phyloP scores from a whole-genome alignment of 2,113 vertebrate genomes.

The Elaphurus davidianus region DNA sequence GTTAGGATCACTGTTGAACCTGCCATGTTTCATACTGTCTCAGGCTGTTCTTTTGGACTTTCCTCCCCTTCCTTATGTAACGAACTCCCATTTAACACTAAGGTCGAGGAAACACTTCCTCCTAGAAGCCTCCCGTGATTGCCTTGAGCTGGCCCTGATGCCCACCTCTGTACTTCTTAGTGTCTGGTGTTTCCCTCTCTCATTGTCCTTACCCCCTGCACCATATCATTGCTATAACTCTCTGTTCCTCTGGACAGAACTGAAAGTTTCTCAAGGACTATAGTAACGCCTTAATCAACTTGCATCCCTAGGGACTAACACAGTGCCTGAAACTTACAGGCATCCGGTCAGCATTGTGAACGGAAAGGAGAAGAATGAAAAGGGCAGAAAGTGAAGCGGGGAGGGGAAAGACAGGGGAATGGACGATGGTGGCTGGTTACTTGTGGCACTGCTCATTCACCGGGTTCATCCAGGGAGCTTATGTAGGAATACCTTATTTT shows the following conservation, averaged over 20 bases:
- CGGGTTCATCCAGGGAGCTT: not conserved
- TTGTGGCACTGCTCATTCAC: not conserved
- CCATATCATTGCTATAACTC: not conserved
- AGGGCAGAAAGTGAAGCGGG: not conserved
- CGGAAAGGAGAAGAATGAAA: not conserved
- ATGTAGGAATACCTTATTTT: not conserved
- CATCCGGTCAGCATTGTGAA: not conserved
- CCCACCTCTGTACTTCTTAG: not conserved
- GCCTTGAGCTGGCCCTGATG: not conserved
- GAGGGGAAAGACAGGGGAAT: not conserved
- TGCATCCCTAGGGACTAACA: not conserved
- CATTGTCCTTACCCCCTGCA: accelerated
- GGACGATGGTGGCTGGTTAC: not conserved
- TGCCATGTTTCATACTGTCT: not conserved
- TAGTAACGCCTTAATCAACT: not conserved
- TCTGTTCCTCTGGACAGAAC: not conserved
- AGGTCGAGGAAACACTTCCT: not conserved
- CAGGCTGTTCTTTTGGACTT: not conserved
- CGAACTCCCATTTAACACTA: not conserved
- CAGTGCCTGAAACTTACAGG: not conserved
- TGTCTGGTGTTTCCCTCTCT: not conserved
- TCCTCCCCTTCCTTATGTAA: not conserved
- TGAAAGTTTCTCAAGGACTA: not conserved
- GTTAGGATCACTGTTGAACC: not conserved
- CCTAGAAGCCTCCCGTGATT: not conserved